These are phyloP conservation scores for Drosophila paracracens DNA, from an alignment of 2,888 invertebrate genomes.

Conservation along the genomic window DNA sequence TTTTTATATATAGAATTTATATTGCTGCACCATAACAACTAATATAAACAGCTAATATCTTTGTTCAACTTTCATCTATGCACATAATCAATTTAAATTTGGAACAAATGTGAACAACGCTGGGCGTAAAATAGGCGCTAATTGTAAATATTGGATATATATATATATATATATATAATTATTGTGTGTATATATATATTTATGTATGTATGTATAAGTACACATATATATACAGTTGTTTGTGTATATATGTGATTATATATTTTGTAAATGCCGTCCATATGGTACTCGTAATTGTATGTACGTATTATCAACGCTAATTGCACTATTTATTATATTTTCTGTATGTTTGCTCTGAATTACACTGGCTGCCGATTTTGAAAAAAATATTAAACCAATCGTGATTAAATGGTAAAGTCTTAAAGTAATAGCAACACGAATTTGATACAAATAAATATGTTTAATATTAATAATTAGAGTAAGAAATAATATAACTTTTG, in stretches of 20 bases:
- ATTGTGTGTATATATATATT: not conserved
- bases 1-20: slow-evolving; percentile 51
- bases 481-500: not conserved
- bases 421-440: slow-evolving; percentile 31
- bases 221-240: slow-evolving; percentile 13
- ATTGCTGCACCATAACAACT: slow-evolving; percentile 73
- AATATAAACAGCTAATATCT: slow-evolving; percentile 75
- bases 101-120: slow-evolving; percentile 76
- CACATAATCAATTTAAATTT: slow-evolving; percentile 48
- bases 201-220: not conserved
- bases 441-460: slow-evolving; percentile 50
- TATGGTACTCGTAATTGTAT: slow-evolving; percentile 58
- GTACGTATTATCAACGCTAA: slow-evolving; percentile 68
- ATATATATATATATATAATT: slow-evolving; percentile 17
- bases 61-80: slow-evolving; percentile 62
- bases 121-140: slow-evolving; percentile 74
- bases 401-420: not conserved
- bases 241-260: not conserved
- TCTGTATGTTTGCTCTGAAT: slow-evolving; percentile 41
- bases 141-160: slow-evolving; percentile 55
- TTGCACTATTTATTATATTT: slow-evolving; percentile 67
- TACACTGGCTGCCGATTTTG: slow-evolving; percentile 56
- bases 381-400: slow-evolving; percentile 5
- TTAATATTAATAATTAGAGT: slow-evolving; percentile 13
- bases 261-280: slow-evolving; percentile 52